Conservation (phyloP, 1,140 invertebrate species). For the Cyclina sinensis region DNA sequence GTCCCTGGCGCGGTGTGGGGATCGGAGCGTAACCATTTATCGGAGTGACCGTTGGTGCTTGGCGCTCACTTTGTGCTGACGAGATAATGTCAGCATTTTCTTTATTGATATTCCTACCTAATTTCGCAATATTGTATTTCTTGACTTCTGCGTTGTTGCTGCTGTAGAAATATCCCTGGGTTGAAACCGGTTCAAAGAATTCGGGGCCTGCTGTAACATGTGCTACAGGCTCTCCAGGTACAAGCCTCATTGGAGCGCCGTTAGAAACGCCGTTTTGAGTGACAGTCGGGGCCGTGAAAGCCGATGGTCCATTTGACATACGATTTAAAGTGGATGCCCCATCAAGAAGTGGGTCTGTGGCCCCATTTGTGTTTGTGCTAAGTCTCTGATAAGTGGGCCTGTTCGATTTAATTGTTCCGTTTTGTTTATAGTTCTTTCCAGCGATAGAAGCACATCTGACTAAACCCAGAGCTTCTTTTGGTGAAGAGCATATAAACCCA, state of each 20-base stretch:
- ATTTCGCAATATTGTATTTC: conserved; percentile 77
- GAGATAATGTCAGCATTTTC: conserved; percentile 4
- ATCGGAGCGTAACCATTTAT: neutral
- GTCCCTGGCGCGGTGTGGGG: neutral
- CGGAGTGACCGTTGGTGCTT: conserved; percentile 28
- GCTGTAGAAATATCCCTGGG: conserved; percentile 83
- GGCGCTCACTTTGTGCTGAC: neutral
- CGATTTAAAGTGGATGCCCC: neutral
- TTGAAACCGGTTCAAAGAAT: conserved; percentile 78
- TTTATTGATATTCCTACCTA: neutral
- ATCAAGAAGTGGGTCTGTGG: conserved; percentile 30
- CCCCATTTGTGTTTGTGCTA: conserved; percentile 4
- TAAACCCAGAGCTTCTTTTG: conserved; percentile 82
- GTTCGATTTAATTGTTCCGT: conserved; percentile 19
- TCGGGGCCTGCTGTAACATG: conserved; percentile 74
- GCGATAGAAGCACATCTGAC: conserved; percentile 82
- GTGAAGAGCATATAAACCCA: conserved; percentile 97
- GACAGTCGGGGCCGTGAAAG: neutral
- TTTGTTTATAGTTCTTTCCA: conserved; percentile 75
- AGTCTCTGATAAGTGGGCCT: neutral
- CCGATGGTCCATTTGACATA: neutral
- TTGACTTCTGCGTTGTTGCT: conserved; percentile 76
- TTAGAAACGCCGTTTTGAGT: conserved; percentile 21
- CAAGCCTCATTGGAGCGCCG: conserved; percentile 66
- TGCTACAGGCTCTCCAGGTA: conserved; percentile 64